Percentiles rank a stretch among this genome's conserved stretches.
phyloP scores from a whole-genome alignment of 2,888 invertebrate species.

The Geotrupes spiniger region DNA sequence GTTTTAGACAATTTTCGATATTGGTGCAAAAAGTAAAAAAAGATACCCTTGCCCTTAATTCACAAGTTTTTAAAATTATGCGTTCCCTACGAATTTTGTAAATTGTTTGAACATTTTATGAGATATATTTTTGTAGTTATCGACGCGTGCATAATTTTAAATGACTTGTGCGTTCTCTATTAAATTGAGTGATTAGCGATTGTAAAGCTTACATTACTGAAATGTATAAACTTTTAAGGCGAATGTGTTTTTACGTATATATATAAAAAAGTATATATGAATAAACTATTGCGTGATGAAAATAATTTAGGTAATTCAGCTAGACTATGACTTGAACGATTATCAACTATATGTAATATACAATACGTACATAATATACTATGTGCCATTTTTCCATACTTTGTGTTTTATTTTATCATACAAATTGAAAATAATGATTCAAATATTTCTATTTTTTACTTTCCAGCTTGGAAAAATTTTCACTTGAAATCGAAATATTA shows the following conservation, averaged over 20 bases:
- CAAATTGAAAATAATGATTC: no score
- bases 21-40: constrained; percentile 37
- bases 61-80: constrained; percentile 20
- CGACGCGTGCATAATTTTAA: constrained; percentile 35
- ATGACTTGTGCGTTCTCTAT: constrained; percentile 10
- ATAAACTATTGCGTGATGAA: constrained; percentile 50
- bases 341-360: constrained; percentile 54
- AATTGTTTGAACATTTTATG: constrained; percentile 44
- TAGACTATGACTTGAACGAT: constrained; percentile 49
- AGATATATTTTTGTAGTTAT: constrained; percentile 49
- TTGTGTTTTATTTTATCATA: constrained; percentile 14
- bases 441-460: no score
- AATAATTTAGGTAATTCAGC: constrained; percentile 49
- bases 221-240: constrained; percentile 49
- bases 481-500: no score
- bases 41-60: no score
- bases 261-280: constrained; percentile 47
- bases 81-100: constrained; percentile 42
- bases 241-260: constrained; percentile 51
- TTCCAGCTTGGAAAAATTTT: no score
- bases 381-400: constrained; percentile 50
- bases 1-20: constrained; percentile 38
- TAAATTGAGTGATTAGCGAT: constrained; percentile 40
- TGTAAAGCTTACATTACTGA: constrained; percentile 46
- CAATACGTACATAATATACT: constrained; percentile 55